Conservation (phyloP, 2,888 invertebrate genomes). For the Plemyria rubiginata region DNA sequence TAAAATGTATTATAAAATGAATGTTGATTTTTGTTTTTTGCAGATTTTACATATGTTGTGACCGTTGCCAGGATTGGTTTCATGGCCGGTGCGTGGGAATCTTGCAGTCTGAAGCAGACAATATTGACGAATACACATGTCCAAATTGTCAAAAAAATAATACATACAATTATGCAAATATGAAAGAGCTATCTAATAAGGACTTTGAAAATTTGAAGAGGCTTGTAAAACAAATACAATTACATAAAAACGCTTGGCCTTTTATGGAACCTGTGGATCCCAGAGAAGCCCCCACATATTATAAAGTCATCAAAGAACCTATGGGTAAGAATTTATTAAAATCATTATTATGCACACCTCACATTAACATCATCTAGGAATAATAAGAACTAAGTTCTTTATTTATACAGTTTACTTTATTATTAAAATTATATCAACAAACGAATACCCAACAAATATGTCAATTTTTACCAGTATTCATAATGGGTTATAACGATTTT, state of each 20-base stretch:
- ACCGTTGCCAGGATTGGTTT: slow-evolving; percentile 99
- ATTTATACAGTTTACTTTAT: too few species aligned
- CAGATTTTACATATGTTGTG: slow-evolving; percentile 99
- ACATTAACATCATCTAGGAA: too few species aligned
- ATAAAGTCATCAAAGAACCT: slow-evolving; percentile 97
- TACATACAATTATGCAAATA: slow-evolving; percentile 94
- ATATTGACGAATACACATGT: slow-evolving; percentile 98
- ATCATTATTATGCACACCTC: too few species aligned
- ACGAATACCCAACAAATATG: too few species aligned
- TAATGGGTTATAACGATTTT: too few species aligned
- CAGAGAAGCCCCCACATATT: slow-evolving; percentile 98
- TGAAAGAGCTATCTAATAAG: slow-evolving; percentile 91
- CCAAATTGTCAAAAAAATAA: slow-evolving; percentile 97
- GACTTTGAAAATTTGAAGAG: slow-evolving; percentile 94
- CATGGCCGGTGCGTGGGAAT: slow-evolving; percentile 99
- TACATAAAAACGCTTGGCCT: slow-evolving; percentile 98
- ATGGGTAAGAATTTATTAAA: slow-evolving; percentile 90
- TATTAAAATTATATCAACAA: too few species aligned
- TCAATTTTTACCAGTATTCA: too few species aligned
- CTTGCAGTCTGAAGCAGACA: slow-evolving; percentile 96
- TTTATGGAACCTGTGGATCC: slow-evolving; percentile 99
- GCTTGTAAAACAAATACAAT: slow-evolving; percentile 95
- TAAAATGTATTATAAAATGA: too few species aligned
- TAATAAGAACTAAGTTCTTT: too few species aligned
- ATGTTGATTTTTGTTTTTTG: slow-evolving; percentile 45